These are phyloP conservation scores for Ciona savignyi DNA, from an alignment of 23 tunicate species.

Conservation along the genomic window DNA sequence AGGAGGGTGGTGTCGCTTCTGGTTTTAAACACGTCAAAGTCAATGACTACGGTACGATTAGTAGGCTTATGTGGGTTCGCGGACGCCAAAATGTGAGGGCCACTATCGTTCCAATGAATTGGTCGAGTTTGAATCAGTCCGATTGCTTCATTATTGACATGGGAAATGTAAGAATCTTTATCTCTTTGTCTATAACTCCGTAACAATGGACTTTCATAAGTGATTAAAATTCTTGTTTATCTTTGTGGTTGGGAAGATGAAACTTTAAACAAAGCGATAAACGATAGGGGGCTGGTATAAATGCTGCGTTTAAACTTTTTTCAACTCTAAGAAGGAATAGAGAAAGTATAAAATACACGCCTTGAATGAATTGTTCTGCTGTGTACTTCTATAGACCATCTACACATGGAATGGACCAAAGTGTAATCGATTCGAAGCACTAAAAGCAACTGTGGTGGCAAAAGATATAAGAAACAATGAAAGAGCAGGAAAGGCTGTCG, in stretches of 20 bases:
- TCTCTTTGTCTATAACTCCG: too few relatives aligned
- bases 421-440: slow-evolving; percentile 61
- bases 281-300: too few relatives aligned
- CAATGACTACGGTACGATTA: slow-evolving; percentile 68
- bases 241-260: too few relatives aligned
- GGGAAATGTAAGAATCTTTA: slow-evolving; percentile 81
- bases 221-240: too few relatives aligned
- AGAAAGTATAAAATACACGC: too few relatives aligned
- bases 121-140: slow-evolving; percentile 79
- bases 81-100: slow-evolving; percentile 85
- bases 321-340: too few relatives aligned
- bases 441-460: slow-evolving; percentile 63
- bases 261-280: too few relatives aligned
- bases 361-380: too few relatives aligned
- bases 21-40: slow-evolving; percentile 85
- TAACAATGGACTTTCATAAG: too few relatives aligned
- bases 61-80: slow-evolving; percentile 81
- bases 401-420: slow-evolving; percentile 80
- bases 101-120: slow-evolving; percentile 62
- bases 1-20: slow-evolving; percentile 85
- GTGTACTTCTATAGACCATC: slow-evolving; percentile 26
- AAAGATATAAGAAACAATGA: slow-evolving; percentile 63
- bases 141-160: slow-evolving; percentile 94
- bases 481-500: slow-evolving; percentile 77
- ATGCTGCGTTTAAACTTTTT: too few relatives aligned